Evolutionary conservation across 2,888 invertebrate species (phyloP).

Genomic region (Eupithecia dodoneata): DNA sequence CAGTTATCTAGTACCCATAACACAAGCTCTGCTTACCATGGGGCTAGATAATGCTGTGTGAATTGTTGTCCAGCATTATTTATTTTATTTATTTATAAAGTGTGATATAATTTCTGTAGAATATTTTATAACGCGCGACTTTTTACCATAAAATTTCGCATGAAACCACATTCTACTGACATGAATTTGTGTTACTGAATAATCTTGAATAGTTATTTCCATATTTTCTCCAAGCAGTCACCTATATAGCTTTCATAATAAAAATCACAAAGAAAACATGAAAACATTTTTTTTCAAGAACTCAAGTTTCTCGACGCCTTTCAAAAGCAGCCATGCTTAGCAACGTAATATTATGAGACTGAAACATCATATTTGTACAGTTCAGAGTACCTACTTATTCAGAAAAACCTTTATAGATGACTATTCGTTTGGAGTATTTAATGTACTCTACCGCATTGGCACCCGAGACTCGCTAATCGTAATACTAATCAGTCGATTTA

Average conservation of each 20-base stretch:
- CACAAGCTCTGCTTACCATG: too few species aligned
- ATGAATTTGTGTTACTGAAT: constrained; percentile 7
- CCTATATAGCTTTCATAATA: constrained; percentile 5
- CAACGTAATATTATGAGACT: constrained; percentile 26
- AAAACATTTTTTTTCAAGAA: constrained; percentile 18
- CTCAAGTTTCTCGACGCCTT: constrained; percentile 27
- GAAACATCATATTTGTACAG: not conserved
- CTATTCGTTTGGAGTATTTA: not conserved
- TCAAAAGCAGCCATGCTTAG: constrained; percentile 31
- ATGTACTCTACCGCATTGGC: not conserved
- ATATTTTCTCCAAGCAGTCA: constrained; percentile 17
- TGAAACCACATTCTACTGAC: not conserved
- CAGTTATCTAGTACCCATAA: too few species aligned
- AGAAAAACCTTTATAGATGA: not conserved
- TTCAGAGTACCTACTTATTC: not conserved
- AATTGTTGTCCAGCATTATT: too few species aligned
- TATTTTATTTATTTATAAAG: too few species aligned
- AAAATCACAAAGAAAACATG: constrained; percentile 24
- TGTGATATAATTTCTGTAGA: not conserved
- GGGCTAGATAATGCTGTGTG: too few species aligned
- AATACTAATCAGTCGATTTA: constrained; percentile 73
- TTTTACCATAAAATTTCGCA: not conserved
- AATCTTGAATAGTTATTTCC: constrained; percentile 22
- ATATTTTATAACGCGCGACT: not conserved
- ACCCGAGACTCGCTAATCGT: constrained; percentile 50